These are phyloP conservation scores for Samia ricini DNA, from an alignment of 1,140 invertebrate genomes.

Conservation along the genomic window DNA sequence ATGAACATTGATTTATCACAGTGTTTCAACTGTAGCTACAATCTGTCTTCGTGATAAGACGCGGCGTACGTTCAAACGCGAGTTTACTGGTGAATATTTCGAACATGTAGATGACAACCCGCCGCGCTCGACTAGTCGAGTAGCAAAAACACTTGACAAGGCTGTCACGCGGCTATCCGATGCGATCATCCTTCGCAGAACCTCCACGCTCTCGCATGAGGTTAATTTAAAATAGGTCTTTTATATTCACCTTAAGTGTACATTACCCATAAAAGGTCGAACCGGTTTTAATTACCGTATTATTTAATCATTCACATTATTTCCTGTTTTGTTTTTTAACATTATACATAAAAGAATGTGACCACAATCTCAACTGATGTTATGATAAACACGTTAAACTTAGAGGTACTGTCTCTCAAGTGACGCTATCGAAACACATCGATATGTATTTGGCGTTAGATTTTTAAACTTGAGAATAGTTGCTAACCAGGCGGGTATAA, in stretches of 20 bases:
- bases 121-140: constrained; percentile 22
- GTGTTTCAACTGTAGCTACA: background rate
- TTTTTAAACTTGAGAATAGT: too few species aligned
- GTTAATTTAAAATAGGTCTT: background rate
- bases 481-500: too few species aligned
- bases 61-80: background rate
- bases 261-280: background rate
- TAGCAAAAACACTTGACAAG: constrained; percentile 30
- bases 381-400: too few species aligned
- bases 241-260: background rate
- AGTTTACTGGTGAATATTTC: background rate
- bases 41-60: background rate
- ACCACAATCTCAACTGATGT: too few species aligned
- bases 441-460: too few species aligned
- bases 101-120: background rate
- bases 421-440: too few species aligned
- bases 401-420: too few species aligned
- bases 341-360: too few species aligned
- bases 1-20: background rate
- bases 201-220: constrained; percentile 9
- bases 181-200: constrained; percentile 21
- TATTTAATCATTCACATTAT: background rate
- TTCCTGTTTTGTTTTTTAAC: background rate
- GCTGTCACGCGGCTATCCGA: constrained; percentile 20
- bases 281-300: background rate